Evolutionary conservation across 30 jellyfish, hydroid and myxozoan genomes (phyloP), one percentile per base, ranked within the genome.

Genomic region (Phacellophora camtschatica): DNA sequence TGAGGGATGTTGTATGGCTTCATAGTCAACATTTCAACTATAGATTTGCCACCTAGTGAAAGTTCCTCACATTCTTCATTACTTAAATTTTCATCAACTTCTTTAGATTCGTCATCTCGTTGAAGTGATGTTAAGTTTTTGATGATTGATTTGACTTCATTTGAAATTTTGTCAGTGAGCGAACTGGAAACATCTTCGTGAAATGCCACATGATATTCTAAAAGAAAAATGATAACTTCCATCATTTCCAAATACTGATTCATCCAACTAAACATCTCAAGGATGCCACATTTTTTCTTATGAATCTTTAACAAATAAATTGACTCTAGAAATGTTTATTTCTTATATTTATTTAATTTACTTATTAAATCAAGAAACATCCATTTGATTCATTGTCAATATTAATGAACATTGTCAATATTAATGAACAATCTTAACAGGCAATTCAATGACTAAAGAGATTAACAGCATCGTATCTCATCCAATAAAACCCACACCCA

Each of bases 121-220:
- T 74, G 83, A 1, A 86, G 61, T 8, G 66, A 50, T 19, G 91
- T 32, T 9, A 76, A 35, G n/a, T 91, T 51, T 15, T 74, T 29
- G 30, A 86, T 5, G 49, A 86, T 63, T 3, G 81, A 56, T 74
- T 65, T 86, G 19, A 64, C 23, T 2, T 64, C 81, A 22, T 39
- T 81, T 0, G 91, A 41, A 23, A 86, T 50, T 12, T 65, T 54
- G 10, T 66, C 90, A 35, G 50, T 72, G 11, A 86, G 67, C 4
- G 91, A 35, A 46, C 70, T 57, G 11, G 71, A 36, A 55, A 86
- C 81, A 39, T 86, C 96, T 28, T 68, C 86, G n/a, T 31, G 36
- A 53, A 75, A 77, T 30, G 90, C 33, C 36, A 82, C 78, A 27
- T 73, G 69, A n/a, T 56, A 78, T 28, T 24, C 96, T 86, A 23